These are phyloP conservation scores for Psammodynastes pulverulentus DNA, from an alignment of 2,113 vertebrate genomes.

Conservation along the genomic window DNA sequence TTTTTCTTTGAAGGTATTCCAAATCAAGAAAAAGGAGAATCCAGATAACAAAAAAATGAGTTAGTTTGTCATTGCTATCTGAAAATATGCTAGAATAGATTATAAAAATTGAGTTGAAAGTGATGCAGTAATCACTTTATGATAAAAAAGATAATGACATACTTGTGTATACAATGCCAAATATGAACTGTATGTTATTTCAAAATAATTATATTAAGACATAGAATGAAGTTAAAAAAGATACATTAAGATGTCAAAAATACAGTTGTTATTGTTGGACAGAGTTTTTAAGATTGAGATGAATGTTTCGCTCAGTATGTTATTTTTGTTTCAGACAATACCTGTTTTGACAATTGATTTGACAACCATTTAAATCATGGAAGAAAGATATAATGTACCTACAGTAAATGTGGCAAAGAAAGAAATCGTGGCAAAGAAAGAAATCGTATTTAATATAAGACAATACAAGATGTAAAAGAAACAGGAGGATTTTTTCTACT, in stretches of 20 bases:
- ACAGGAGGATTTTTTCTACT: not conserved
- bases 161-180: not conserved
- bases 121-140: not conserved
- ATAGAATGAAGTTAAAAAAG: not conserved
- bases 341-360: not conserved
- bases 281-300: not conserved
- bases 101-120: not conserved
- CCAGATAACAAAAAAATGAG: not conserved
- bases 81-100: not conserved
- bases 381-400: not conserved
- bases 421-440: not conserved
- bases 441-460: not conserved
- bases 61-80: not conserved
- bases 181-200: not conserved
- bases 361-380: not conserved
- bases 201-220: not conserved
- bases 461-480: not conserved
- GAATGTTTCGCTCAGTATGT: not conserved
- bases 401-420: not conserved
- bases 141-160: not conserved
- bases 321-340: not conserved
- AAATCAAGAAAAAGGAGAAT: not conserved
- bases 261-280: not conserved
- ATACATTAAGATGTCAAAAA: not conserved
- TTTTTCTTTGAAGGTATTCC: not conserved